These are phyloP conservation scores for Bombus balteatus DNA, from an alignment of 1,140 invertebrate genomes.

Conservation along the genomic window DNA sequence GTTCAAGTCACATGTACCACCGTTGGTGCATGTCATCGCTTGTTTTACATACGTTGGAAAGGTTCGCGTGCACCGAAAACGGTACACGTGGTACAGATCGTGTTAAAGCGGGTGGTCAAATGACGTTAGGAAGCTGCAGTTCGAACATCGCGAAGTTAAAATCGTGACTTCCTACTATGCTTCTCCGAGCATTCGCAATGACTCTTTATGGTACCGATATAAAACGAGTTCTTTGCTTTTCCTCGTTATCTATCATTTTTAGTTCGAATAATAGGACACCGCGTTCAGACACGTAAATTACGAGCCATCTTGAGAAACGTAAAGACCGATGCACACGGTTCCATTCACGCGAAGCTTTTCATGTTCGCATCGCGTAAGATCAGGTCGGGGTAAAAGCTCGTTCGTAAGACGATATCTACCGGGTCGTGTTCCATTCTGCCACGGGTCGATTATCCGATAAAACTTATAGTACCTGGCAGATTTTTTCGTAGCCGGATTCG, in stretches of 20 bases:
- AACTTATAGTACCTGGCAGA: neutral
- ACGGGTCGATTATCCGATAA: neutral
- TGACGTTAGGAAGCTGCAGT: neutral
- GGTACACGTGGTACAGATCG: neutral
- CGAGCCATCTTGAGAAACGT: too few species aligned
- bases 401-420: too few species aligned
- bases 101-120: neutral
- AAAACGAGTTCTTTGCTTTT: too few species aligned
- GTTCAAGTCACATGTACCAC: neutral
- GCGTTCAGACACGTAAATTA: neutral
- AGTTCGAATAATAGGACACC: neutral
- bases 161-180: neutral
- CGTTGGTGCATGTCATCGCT: neutral
- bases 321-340: too few species aligned
- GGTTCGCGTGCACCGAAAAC: neutral
- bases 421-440: too few species aligned
- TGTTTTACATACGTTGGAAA: neutral
- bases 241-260: neutral
- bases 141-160: neutral
- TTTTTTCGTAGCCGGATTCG: neutral
- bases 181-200: neutral
- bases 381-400: too few species aligned
- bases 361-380: too few species aligned
- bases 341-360: too few species aligned
- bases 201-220: neutral